Evolutionary conservation across 1,140 invertebrate species (phyloP).

Genomic region (Scaptomyza montana): DNA sequence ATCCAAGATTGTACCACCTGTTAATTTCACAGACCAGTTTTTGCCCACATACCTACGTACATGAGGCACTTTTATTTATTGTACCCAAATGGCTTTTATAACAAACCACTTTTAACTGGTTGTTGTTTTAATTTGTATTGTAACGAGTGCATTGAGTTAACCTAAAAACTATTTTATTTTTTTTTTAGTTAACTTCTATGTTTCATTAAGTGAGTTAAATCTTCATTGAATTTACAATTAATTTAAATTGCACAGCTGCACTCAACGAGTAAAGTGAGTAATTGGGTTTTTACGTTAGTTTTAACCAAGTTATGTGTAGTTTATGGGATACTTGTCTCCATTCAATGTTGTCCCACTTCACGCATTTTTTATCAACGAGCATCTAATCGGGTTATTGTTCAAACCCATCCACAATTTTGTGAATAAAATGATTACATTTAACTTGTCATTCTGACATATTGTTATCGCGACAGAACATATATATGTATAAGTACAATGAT

Average conservation of each 20-base stretch:
- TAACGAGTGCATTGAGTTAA: not conserved
- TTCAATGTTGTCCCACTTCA: not conserved
- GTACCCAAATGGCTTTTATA: too few species aligned
- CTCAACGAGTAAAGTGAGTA: too few species aligned
- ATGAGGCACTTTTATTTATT: conserved; percentile 16
- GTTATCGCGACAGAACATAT: not conserved
- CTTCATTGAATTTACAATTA: too few species aligned
- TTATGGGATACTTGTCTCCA: too few species aligned
- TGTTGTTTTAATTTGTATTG: not conserved
- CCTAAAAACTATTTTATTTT: not conserved
- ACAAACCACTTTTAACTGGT: not conserved
- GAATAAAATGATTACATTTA: conserved; percentile 32
- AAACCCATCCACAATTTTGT: not conserved
- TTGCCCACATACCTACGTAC: not conserved
- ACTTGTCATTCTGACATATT: conserved; percentile 16
- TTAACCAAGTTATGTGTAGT: too few species aligned
- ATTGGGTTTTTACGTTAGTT: too few species aligned
- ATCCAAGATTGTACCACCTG: conserved; percentile 13
- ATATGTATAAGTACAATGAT: not conserved
- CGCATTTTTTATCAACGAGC: not conserved
- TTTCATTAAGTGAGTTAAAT: too few species aligned
- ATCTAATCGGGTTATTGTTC: not conserved
- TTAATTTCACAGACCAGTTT: conserved; percentile 2
- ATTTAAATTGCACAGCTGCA: too few species aligned
- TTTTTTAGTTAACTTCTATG: not conserved